Evolutionary conservation across 2,113 vertebrate species (phyloP).

Genomic region (Patagioenas fasciata): DNA sequence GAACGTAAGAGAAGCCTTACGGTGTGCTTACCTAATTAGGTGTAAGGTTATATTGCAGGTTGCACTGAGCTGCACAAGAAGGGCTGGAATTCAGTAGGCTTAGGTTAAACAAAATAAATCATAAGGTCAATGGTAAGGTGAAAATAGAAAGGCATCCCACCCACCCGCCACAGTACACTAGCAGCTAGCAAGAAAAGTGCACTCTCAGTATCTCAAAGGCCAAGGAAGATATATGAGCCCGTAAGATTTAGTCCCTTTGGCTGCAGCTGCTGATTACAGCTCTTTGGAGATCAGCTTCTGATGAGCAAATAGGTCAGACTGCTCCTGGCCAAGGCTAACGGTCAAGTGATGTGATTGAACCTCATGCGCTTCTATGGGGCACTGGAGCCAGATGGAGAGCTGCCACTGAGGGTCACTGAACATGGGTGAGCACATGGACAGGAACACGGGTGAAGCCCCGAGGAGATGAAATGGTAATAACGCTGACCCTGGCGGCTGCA

Average conservation of each 20-base stretch:
- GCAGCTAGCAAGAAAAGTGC: neutral
- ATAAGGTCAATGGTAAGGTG: conserved; percentile 55
- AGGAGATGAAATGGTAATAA: neutral
- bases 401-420: neutral
- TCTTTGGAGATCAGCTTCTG: neutral
- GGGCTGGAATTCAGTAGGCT: conserved; percentile 66
- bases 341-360: neutral
- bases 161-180: neutral
- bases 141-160: conserved; percentile 42
- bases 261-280: conserved; percentile 3
- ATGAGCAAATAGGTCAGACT: neutral
- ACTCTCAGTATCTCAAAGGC: neutral
- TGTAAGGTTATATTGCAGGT: conserved; percentile 69
- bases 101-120: conserved; percentile 72
- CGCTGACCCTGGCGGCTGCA: rapidly evolving
- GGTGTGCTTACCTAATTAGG: conserved; percentile 64
- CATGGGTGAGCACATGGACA: neutral
- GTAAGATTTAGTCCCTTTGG: neutral
- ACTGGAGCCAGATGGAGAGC: neutral
- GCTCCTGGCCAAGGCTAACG: neutral
- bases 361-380: neutral
- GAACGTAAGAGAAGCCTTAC: conserved; percentile 34
- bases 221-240: neutral
- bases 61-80: conserved; percentile 43
- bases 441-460: neutral